Percentiles rank a stretch among this genome's conserved stretches.
phyloP scores from a whole-genome alignment of 2,888 invertebrate genomes.

The Augiades crinisus region DNA sequence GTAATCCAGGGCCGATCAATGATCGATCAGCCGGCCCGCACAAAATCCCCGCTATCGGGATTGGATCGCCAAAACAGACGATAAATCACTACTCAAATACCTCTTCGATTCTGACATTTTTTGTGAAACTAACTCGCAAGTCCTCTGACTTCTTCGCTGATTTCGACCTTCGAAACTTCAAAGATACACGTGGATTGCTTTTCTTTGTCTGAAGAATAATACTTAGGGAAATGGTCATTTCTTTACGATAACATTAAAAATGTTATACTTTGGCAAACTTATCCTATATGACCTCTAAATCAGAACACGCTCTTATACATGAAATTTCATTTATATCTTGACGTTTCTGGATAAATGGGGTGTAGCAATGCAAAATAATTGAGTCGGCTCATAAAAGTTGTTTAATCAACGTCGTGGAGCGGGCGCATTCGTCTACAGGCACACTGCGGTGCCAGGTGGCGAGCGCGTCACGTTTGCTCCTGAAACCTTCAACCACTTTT shows the following conservation, averaged over 20 bases:
- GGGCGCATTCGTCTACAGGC: not conserved
- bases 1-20: slow-evolving; percentile 22
- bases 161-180: not conserved
- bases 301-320: too few species aligned
- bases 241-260: not conserved
- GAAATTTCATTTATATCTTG: not conserved
- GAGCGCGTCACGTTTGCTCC: not conserved
- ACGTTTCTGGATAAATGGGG: slow-evolving; percentile 1
- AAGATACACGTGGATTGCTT: too few species aligned
- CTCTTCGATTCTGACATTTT: slow-evolving; percentile 18
- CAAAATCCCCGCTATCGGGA: slow-evolving; percentile 21
- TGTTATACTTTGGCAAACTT: too few species aligned
- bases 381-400: slow-evolving; percentile 14
- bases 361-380: slow-evolving; percentile 11
- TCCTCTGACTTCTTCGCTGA: slow-evolving; percentile 6
- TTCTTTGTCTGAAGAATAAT: too few species aligned
- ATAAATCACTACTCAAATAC: slow-evolving; percentile 26
- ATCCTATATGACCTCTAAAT: too few species aligned
- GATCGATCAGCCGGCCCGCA: slow-evolving; percentile 23
- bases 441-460: slow-evolving; percentile 1
- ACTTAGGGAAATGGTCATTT: not conserved
- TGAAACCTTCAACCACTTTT: not conserved
- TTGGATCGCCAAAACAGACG: slow-evolving; percentile 21
- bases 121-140: slow-evolving; percentile 7
- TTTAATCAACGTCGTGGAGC: slow-evolving; percentile 17